A percentile compares a stretch with the other conserved stretches of the same genome.
Conservation (phyloP, 2,888 invertebrate species). For the Drosophila colorata region DNA sequence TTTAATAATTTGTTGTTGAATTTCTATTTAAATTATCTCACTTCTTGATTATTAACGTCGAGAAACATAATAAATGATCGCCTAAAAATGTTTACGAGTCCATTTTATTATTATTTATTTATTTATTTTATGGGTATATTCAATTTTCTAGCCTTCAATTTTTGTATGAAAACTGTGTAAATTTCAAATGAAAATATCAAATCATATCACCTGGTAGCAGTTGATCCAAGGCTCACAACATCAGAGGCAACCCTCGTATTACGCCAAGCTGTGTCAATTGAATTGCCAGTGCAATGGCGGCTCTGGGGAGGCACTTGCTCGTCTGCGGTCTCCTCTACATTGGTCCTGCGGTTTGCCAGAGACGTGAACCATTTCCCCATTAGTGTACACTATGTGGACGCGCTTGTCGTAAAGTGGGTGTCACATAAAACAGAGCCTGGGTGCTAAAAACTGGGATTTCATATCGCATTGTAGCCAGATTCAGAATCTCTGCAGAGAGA, state of each 20-base stretch:
- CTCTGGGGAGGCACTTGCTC: conserved; percentile 20
- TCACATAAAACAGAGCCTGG: conserved; percentile 17
- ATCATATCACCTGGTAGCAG: not conserved
- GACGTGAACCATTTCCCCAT: conserved; percentile 1
- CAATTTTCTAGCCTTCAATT: too few relatives aligned
- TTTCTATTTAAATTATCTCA: too few relatives aligned
- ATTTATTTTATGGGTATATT: too few relatives aligned
- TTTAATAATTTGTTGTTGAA: too few relatives aligned
- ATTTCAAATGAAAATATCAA: not conserved
- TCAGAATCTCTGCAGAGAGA: conserved; percentile 4
- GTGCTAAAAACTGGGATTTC: conserved; percentile 3
- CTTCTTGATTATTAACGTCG: too few relatives aligned
- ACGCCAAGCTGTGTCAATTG: conserved; percentile 35
- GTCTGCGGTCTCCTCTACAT: conserved; percentile 18
- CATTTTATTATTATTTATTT: too few relatives aligned
- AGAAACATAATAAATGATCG: too few relatives aligned
- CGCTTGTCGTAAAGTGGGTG: conserved; percentile 23
- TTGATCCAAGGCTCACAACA: not conserved
- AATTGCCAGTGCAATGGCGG: conserved; percentile 28
- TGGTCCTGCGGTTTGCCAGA: conserved; percentile 14
- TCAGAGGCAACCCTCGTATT: conserved; percentile 1
- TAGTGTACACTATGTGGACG: conserved; percentile 9
- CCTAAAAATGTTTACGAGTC: too few relatives aligned
- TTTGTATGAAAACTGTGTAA: too few relatives aligned
- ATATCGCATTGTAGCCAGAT: not conserved